Conservation (phyloP, 1,140 invertebrate species). For the Philotrypesis tridentata region DNA sequence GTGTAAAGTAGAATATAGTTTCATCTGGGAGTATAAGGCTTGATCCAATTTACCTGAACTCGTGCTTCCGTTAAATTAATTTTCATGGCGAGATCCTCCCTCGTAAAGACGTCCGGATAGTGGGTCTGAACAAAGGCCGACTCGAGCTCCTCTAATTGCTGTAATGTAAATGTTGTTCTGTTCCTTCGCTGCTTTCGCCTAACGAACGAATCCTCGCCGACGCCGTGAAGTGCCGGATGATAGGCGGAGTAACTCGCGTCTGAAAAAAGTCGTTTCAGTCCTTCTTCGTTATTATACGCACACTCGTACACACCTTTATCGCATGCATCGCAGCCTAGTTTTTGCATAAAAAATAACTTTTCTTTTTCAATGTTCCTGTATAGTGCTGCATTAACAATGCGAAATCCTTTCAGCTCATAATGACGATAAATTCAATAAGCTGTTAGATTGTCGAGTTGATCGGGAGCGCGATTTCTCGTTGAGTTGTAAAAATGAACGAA, state of each 20-base stretch:
- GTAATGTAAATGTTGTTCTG: conserved; percentile 96
- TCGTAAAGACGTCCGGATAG: conserved; percentile 98
- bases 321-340: no score
- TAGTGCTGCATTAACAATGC: background rate
- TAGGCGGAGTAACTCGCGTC: conserved; percentile 90
- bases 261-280: conserved; percentile 69
- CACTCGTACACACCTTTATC: no score
- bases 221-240: conserved; percentile 90
- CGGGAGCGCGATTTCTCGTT: no score
- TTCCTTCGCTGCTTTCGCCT: conserved; percentile 95
- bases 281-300: background rate
- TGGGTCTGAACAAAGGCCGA: conserved; percentile 98
- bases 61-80: conserved; percentile 97
- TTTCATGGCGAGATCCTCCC: conserved; percentile 98
- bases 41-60: conserved; percentile 85
- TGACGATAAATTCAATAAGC: background rate
- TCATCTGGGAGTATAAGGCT: background rate
- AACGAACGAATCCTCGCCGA: conserved; percentile 93
- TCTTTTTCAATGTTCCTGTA: no score
- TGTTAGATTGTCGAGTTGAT: background rate
- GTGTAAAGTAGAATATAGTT: no score
- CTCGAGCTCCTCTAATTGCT: conserved; percentile 96
- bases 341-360: no score
- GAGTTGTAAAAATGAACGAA: no score
- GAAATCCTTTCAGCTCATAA: background rate